Percentiles rank a stretch among this genome's conserved stretches.
Conservation (phyloP, 2,888 invertebrate genomes). For the Taphrorychus bicolor region DNA sequence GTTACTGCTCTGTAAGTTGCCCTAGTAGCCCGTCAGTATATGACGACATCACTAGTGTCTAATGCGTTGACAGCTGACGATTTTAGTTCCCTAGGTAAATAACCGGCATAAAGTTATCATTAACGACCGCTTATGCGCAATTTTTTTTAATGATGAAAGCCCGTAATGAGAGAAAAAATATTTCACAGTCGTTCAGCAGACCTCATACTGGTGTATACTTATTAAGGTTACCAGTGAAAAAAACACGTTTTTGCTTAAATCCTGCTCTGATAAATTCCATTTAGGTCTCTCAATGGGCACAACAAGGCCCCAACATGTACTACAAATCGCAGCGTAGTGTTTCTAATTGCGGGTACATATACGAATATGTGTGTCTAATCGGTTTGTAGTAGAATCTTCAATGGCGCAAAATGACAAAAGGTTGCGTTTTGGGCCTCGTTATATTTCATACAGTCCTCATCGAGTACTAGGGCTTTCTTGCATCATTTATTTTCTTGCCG, state of each 20-base stretch:
- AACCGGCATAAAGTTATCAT: too few species aligned
- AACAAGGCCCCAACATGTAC: conserved; percentile 37
- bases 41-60: too few species aligned
- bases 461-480: conserved; percentile 23
- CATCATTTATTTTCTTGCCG: conserved; percentile 36
- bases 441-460: conserved; percentile 14
- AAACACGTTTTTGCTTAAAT: too few species aligned
- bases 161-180: too few species aligned
- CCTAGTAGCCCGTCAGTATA: too few species aligned
- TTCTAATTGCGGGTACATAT: conserved; percentile 53
- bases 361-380: conserved; percentile 54
- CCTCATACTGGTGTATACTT: too few species aligned
- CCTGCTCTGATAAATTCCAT: neutral
- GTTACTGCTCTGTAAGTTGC: too few species aligned
- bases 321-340: conserved; percentile 53
- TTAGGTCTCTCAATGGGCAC: neutral
- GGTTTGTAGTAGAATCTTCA: conserved; percentile 44
- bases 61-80: too few species aligned
- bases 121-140: too few species aligned
- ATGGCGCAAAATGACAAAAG: conserved; percentile 46
- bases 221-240: too few species aligned
- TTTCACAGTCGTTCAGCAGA: neutral
- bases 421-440: conserved; percentile 27
- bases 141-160: too few species aligned
- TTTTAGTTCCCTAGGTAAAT: too few species aligned